Evolutionary conservation across 2,797 vertebrate species (phyloP).

Genomic region (Enoplosus armatus): DNA sequence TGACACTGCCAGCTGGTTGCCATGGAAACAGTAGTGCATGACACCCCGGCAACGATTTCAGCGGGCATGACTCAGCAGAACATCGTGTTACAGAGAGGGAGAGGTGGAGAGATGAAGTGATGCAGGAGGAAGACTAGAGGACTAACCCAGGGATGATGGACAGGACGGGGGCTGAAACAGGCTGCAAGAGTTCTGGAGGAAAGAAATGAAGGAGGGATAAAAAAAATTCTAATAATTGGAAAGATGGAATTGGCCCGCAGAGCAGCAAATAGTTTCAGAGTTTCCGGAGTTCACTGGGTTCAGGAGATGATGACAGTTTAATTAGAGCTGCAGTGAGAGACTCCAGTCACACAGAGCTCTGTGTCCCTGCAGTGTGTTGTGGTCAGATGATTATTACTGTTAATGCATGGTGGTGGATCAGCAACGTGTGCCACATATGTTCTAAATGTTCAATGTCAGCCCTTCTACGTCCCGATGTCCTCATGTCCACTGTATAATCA

Average conservation of each 20-base stretch:
- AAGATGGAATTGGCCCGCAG: not conserved
- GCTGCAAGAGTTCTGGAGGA: not conserved
- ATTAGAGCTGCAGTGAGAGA: constrained; percentile 49
- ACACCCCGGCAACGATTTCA: constrained; percentile 65
- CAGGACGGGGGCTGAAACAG: not conserved
- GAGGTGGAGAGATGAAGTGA: constrained; percentile 16
- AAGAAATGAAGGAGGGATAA: not conserved
- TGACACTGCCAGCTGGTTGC: constrained; percentile 79
- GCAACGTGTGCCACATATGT: not conserved
- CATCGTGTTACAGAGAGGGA: not conserved
- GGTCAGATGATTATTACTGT: not conserved
- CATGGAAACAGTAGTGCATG: constrained; percentile 75
- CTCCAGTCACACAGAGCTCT: constrained; percentile 21
- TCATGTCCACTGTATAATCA: not conserved
- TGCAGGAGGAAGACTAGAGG: not conserved
- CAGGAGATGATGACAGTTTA: constrained; percentile 29
- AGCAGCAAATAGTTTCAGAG: constrained; percentile 4
- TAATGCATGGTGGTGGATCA: not conserved
- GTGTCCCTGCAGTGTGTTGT: constrained; percentile 15
- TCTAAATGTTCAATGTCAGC: not conserved
- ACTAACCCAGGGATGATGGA: constrained; percentile 12
- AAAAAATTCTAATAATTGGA: not conserved
- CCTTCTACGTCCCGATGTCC: not conserved
- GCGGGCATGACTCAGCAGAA: constrained; percentile 82
- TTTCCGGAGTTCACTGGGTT: constrained; percentile 45